These are phyloP conservation scores for Bettongia penicillata DNA, from an alignment of 2,113 vertebrate species.

Conservation along the genomic window DNA sequence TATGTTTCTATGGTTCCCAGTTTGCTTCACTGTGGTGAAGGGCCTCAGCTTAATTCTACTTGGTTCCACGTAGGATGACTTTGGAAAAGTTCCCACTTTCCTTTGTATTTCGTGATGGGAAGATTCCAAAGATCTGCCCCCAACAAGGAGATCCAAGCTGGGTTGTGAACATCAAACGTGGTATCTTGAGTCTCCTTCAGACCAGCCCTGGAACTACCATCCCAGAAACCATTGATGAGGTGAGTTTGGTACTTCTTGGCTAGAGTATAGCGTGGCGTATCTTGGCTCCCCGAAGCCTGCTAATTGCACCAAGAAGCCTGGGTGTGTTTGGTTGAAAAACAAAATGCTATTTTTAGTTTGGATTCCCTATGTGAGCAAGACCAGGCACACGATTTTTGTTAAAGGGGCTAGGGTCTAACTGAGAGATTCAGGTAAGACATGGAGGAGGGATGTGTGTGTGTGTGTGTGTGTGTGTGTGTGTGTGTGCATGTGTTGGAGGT, in stretches of 20 bases:
- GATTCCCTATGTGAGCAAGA: background rate
- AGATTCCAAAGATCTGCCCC: conserved; percentile 88
- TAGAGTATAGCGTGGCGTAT: background rate
- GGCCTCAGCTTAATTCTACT: background rate
- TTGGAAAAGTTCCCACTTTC: conserved; percentile 87
- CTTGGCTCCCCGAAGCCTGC: background rate
- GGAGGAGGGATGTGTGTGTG: background rate
- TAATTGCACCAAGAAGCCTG: background rate
- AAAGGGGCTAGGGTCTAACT: background rate
- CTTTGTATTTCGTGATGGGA: conserved; percentile 88
- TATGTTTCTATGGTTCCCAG: background rate
- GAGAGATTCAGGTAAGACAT: background rate
- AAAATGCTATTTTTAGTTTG: background rate
- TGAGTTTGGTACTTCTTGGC: conserved; percentile 50
- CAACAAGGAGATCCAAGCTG: conserved; percentile 86
- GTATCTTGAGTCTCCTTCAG: conserved; percentile 91
- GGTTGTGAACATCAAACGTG: conserved; percentile 91
- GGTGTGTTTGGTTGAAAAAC: background rate
- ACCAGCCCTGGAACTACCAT: conserved; percentile 69
- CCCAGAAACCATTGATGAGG: conserved; percentile 85
- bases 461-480: too few species aligned
- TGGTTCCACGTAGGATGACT: conserved; percentile 81
- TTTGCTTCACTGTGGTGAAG: background rate
- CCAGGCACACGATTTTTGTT: background rate
- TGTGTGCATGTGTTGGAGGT: background rate